phyloP scores from a whole-genome alignment of 1,140 invertebrate genomes.

The Hyphantria cunea region DNA sequence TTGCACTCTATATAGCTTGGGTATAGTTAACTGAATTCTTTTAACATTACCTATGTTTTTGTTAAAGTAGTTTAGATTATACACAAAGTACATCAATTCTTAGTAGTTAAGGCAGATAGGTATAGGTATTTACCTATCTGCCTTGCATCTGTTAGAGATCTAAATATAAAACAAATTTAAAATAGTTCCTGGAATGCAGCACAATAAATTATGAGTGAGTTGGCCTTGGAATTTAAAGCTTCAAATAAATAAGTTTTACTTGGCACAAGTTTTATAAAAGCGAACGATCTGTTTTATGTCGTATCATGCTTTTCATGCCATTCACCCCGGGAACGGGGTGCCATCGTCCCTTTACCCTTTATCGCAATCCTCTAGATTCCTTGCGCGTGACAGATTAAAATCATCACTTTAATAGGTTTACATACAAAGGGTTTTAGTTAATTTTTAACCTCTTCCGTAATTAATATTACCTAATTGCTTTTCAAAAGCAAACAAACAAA shows the following conservation, averaged over 20 bases:
- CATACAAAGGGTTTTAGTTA: conserved; percentile 6
- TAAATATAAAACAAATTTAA: too few species aligned
- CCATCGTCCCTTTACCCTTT: conserved; percentile 39
- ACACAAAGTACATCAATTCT: too few species aligned
- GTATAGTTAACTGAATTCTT: too few species aligned
- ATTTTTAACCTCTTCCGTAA: conserved; percentile 8
- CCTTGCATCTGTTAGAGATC: too few species aligned
- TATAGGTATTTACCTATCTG: too few species aligned
- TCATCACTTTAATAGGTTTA: conserved; percentile 27
- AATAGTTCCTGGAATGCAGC: too few species aligned
- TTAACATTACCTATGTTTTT: too few species aligned
- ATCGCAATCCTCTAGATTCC: conserved; percentile 17
- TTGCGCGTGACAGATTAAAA: conserved; percentile 31
- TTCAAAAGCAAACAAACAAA: too few species aligned
- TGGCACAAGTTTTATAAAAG: conserved; percentile 40
- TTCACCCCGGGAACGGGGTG: conserved; percentile 39
- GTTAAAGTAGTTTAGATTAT: too few species aligned
- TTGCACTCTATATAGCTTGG: neutral
- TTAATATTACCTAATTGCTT: too few species aligned
- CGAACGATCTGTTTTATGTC: conserved; percentile 54
- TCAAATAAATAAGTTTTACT: conserved; percentile 30
- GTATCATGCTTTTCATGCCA: conserved; percentile 41
- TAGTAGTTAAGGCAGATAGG: too few species aligned
- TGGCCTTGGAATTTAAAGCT: conserved; percentile 16
- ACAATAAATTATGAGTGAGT: too few species aligned